phyloP scores from a whole-genome alignment of 1,140 invertebrate genomes.

The Brachionus rotundiformis region DNA sequence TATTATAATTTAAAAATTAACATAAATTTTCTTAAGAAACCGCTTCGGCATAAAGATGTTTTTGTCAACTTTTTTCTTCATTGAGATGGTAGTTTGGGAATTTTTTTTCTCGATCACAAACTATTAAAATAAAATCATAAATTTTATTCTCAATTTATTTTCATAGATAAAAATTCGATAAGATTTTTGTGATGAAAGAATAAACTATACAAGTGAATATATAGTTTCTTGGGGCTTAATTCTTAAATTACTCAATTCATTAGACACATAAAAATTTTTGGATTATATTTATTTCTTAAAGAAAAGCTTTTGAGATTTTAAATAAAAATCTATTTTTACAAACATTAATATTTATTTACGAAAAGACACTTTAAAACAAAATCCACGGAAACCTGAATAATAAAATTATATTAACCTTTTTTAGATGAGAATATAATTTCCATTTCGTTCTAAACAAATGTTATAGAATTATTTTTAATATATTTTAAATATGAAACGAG shows the following conservation, averaged over 20 bases:
- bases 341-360: neutral
- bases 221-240: neutral
- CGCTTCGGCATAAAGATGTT: neutral
- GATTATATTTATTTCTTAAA: neutral
- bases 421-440: slow-evolving; percentile 15
- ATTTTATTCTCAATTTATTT: too few relatives aligned
- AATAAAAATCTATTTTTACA: neutral
- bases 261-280: neutral
- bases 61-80: too few relatives aligned
- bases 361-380: neutral
- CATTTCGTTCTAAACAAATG: slow-evolving; percentile 14
- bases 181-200: neutral
- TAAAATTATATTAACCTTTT: neutral
- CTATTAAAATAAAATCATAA: too few relatives aligned
- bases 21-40: neutral
- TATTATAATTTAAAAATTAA: slow-evolving; percentile 14
- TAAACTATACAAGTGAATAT: neutral
- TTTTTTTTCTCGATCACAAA: too few relatives aligned
- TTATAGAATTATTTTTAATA: neutral
- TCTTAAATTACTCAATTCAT: neutral
- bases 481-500: neutral
- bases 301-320: neutral
- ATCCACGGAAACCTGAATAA: neutral
- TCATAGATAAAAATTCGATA: too few relatives aligned
- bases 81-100: too few relatives aligned